Evolutionary conservation across 2,797 vertebrate genomes (phyloP), one percentile per base, ranked within the genome.

Genomic region (Sebastes jordani): DNA sequence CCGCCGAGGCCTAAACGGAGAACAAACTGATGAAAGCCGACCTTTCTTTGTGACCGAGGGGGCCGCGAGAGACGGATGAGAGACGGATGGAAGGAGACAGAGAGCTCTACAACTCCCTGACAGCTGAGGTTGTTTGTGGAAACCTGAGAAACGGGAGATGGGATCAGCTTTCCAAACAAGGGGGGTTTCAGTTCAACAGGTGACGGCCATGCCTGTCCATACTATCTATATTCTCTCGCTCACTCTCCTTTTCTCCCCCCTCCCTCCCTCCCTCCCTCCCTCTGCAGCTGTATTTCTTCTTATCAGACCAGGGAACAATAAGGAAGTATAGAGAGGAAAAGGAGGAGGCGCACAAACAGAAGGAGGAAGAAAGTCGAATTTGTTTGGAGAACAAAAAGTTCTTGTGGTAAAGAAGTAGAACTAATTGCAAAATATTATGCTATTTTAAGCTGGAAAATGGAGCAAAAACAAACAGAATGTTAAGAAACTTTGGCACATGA

Each of bases 81-180:
- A 36, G 80, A 81, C 20, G 58, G 52, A 66, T 68, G 69, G 82
- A 87, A 75, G 65, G 70, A 85, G 85, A 80, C 83, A 34, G 68
- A 49, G 76, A 10, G 70, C 80, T 82, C 55, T 32, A 32, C 6
- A 27, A 60, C 69, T 74, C 58, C 29, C 69, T 20, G 76, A 91
- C 94, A 95, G 92, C 89, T 93, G 92, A 91, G 73, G 86, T 34
- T 87, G 88, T 88, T 88, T 87, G 86, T 69, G 74, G 91, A 91
- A 92, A 91, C 81, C 74, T 34, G 86, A 93, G 88, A 76, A 82
- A 81, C 0, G 7, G 54, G 69, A 87, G 86, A 83, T 20, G 71
- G 76, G 76, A 76, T 92, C 80, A 36, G 72, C 80, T 91, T 88
- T 80, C 89, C 76, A 85, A 92, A 90, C 85, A 81, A 74, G 81